These are phyloP conservation scores for Tetanocera ferruginea DNA, from an alignment of 2,888 invertebrate genomes.

Conservation along the genomic window DNA sequence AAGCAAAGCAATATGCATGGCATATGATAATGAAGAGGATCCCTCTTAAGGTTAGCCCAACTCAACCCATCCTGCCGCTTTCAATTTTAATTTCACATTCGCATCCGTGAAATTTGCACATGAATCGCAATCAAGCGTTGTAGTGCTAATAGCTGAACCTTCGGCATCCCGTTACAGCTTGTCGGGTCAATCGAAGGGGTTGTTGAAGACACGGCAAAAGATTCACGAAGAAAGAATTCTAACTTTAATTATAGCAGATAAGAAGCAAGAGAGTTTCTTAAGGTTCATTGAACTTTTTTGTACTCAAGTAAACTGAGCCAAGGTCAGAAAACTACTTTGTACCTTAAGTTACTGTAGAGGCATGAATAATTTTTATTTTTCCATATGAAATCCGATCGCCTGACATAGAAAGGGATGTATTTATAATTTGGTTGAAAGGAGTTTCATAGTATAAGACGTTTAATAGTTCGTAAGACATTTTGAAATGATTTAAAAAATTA, in stretches of 20 bases:
- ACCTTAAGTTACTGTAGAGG: neutral
- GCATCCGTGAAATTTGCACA: conserved; percentile 55
- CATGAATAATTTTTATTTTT: neutral
- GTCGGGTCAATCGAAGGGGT: neutral
- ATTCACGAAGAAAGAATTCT: neutral
- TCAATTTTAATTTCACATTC: conserved; percentile 55
- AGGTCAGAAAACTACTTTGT: neutral
- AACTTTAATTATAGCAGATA: neutral
- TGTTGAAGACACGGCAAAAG: conserved; percentile 21
- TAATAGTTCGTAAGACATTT: no score
- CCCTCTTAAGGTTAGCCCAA: conserved; percentile 50
- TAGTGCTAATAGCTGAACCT: conserved; percentile 5
- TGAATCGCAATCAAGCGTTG: conserved; percentile 30
- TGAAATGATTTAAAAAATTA: no score
- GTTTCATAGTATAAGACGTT: no score
- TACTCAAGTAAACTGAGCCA: neutral
- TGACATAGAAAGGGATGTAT: neutral
- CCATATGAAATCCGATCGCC: neutral
- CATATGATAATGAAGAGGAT: conserved; percentile 27
- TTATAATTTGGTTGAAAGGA: no score
- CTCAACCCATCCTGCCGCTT: conserved; percentile 61
- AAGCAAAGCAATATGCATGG: neutral
- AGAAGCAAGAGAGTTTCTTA: neutral
- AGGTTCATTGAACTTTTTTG: conserved; percentile 5
- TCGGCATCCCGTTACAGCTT: neutral